Evolutionary conservation across 2,797 vertebrate species (phyloP).

Genomic region (Chaunax sp.): DNA sequence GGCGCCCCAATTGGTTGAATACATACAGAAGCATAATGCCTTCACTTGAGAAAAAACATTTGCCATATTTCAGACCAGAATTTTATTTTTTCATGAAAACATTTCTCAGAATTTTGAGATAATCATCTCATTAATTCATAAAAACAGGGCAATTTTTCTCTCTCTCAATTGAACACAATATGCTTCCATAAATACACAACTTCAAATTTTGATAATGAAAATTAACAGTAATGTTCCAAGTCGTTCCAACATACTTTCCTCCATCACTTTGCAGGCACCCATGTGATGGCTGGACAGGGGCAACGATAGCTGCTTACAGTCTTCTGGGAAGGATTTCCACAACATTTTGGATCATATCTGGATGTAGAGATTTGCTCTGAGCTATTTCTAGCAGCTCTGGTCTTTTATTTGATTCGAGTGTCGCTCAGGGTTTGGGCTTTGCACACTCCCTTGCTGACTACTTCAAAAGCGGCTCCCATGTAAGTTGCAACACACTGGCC

Average conservation of each 20-base stretch:
- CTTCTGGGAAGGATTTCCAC: background rate
- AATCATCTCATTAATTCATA: too few relatives aligned
- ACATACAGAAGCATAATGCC: too few relatives aligned
- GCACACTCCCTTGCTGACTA: slow-evolving; percentile 89
- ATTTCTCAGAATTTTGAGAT: too few relatives aligned
- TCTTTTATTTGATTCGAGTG: slow-evolving; percentile 87
- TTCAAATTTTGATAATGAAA: background rate
- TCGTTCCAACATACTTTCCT: slow-evolving; percentile 31
- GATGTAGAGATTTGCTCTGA: slow-evolving; percentile 10
- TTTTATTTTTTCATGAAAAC: too few relatives aligned
- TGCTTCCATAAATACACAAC: slow-evolving; percentile 20
- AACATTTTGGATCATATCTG: slow-evolving; percentile 2
- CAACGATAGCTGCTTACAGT: background rate
- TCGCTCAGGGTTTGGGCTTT: slow-evolving; percentile 89
- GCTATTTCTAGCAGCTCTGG: background rate
- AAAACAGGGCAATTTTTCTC: too few relatives aligned
- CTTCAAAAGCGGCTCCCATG: slow-evolving; percentile 89
- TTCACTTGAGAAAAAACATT: too few relatives aligned
- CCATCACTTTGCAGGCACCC: background rate
- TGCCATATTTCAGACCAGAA: background rate
- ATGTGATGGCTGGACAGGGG: slow-evolving; percentile 9
- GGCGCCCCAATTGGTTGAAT: slow-evolving; percentile 20
- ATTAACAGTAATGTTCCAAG: slow-evolving; percentile 2
- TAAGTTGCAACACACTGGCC: slow-evolving; percentile 88
- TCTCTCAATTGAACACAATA: too few relatives aligned